These are phyloP conservation scores for Chironomus tepperi DNA, from an alignment of 1,140 invertebrate genomes.

Conservation along the genomic window DNA sequence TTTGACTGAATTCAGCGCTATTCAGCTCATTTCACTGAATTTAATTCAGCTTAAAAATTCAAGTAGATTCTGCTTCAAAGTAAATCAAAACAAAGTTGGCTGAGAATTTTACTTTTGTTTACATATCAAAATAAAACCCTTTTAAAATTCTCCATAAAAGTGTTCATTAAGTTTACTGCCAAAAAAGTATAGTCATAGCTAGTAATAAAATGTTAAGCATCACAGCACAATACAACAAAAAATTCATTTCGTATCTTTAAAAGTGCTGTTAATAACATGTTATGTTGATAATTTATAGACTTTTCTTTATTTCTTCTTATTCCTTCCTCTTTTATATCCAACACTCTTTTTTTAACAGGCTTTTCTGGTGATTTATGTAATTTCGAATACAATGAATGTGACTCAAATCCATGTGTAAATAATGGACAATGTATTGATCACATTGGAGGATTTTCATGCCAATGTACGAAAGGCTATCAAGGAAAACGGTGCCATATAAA, in stretches of 20 bases:
- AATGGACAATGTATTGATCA: constrained; percentile 72
- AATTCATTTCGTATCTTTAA: neutral
- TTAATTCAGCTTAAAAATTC: too few relatives aligned
- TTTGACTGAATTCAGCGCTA: too few relatives aligned
- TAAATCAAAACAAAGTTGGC: too few relatives aligned
- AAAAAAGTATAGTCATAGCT: too few relatives aligned
- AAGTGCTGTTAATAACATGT: constrained; percentile 16
- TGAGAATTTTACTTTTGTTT: too few relatives aligned
- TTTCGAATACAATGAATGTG: constrained; percentile 76
- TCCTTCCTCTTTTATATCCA: neutral
- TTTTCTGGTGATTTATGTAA: constrained; percentile 70
- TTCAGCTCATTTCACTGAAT: too few relatives aligned
- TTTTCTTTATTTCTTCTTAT: neutral
- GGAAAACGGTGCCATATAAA: constrained; percentile 62
- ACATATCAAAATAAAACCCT: too few relatives aligned
- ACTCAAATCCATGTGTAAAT: constrained; percentile 76
- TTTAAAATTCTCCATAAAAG: too few relatives aligned
- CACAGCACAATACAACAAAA: too few relatives aligned
- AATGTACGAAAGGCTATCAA: constrained; percentile 67
- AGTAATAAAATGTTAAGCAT: too few relatives aligned
- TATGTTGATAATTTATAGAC: constrained; percentile 8
- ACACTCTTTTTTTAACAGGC: constrained; percentile 38
- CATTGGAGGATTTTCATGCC: constrained; percentile 66
- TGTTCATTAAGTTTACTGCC: too few relatives aligned
- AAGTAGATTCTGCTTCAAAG: too few relatives aligned